A percentile compares a stretch with the other conserved stretches of the same genome.
phyloP scores from a whole-genome alignment of 2,888 invertebrate genomes.

The Ophraella communa region DNA sequence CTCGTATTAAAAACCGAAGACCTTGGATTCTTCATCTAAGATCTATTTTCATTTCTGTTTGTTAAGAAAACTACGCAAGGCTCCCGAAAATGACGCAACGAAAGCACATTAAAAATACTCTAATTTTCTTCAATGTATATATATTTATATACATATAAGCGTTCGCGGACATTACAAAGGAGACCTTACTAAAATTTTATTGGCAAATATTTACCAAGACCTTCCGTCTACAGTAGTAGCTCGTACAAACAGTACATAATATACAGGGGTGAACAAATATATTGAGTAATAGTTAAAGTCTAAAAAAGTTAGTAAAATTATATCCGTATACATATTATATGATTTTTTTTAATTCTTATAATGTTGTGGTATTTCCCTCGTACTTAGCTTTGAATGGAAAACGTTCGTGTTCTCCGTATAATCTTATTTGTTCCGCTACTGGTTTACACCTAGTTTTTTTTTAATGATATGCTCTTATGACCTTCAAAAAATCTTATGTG shows the following conservation, averaged over 20 bases:
- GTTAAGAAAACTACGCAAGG: constrained; percentile 26
- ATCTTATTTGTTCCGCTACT: constrained; percentile 6
- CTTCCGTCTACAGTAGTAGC: constrained; percentile 22
- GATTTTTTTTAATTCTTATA: too few species aligned
- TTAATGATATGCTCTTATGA: constrained; percentile 25
- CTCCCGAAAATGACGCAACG: constrained; percentile 18
- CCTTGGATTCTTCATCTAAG: constrained; percentile 28
- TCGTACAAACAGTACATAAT: not conserved
- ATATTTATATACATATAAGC: constrained; percentile 15
- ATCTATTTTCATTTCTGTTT: constrained; percentile 27
- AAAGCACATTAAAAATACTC: constrained; percentile 21
- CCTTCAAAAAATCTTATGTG: constrained; percentile 32
- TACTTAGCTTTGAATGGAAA: not conserved
- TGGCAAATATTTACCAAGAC: constrained; percentile 32
- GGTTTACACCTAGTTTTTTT: constrained; percentile 26
- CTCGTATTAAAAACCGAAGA: constrained; percentile 15
- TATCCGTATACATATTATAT: not conserved
- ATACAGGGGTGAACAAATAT: too few species aligned
- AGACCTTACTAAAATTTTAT: constrained; percentile 30
- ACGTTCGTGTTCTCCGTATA: not conserved
- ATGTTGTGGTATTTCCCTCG: not conserved
- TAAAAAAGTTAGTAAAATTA: not conserved
- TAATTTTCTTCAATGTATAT: constrained; percentile 10
- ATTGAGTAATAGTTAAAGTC: not conserved
- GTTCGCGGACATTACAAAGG: constrained; percentile 8